These are phyloP conservation scores for Alces alces DNA, from an alignment of 2,113 vertebrate genomes.

Conservation along the genomic window DNA sequence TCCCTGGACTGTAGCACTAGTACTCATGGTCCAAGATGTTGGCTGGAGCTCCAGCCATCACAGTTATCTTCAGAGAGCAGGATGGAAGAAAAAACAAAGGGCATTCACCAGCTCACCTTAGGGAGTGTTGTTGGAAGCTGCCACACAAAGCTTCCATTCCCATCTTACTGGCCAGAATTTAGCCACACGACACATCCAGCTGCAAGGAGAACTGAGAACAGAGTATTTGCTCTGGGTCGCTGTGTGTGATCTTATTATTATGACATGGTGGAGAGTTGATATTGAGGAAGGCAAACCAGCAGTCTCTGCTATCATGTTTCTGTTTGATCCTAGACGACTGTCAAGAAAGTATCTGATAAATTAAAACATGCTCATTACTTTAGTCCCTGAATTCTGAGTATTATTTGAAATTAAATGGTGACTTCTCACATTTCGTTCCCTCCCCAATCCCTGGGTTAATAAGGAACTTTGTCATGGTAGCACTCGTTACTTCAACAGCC, in stretches of 20 bases:
- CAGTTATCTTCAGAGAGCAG: not conserved
- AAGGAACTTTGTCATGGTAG: not conserved
- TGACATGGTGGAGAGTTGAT: not conserved
- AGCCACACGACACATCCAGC: not conserved
- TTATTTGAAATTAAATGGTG: not conserved
- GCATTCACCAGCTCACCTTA: not conserved
- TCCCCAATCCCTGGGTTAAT: not conserved
- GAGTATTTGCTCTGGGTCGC: not conserved
- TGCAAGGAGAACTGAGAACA: not conserved
- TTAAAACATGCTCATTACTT: not conserved
- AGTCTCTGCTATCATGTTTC: not conserved
- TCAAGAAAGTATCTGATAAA: not conserved
- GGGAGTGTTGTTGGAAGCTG: not conserved
- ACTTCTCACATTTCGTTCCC: not conserved
- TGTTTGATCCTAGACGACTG: not conserved
- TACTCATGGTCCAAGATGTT: not conserved
- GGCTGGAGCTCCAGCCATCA: not conserved
- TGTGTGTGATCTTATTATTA: not conserved
- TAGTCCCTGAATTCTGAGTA: not conserved
- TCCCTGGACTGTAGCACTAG: not conserved
- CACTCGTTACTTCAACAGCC: not conserved
- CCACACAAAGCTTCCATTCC: not conserved
- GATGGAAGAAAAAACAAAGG: not conserved
- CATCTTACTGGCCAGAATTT: not conserved
- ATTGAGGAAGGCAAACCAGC: accelerated